phyloP scores from a whole-genome alignment of 2,888 invertebrate genomes.

The Spisula subtruncata region DNA sequence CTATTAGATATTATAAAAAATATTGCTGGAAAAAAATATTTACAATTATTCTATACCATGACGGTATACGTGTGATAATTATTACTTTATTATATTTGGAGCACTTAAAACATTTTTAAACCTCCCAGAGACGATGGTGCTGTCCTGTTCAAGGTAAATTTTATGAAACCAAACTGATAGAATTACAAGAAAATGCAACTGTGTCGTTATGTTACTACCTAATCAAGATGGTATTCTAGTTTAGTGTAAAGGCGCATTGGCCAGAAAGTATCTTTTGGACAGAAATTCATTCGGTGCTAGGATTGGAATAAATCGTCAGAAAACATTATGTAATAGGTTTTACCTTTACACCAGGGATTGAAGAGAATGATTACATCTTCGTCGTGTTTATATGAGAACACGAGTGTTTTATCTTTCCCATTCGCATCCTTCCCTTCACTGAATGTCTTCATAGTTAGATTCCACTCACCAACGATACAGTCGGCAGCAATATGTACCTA shows the following conservation, averaged over 20 bases:
- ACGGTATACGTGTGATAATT: too few relatives aligned
- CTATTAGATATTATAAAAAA: neutral
- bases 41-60: too few relatives aligned
- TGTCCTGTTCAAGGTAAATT: too few relatives aligned
- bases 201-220: too few relatives aligned
- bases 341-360: conserved; percentile 68
- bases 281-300: too few relatives aligned
- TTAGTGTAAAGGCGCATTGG: neutral
- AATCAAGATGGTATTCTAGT: too few relatives aligned
- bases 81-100: too few relatives aligned
- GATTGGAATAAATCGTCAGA: neutral
- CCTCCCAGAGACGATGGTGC: too few relatives aligned
- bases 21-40: too few relatives aligned
- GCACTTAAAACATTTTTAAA: too few relatives aligned
- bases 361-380: conserved; percentile 56
- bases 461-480: conserved; percentile 62
- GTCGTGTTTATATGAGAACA: conserved; percentile 56
- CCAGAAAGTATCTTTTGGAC: neutral
- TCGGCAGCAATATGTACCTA: conserved; percentile 56
- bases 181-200: neutral
- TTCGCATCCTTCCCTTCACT: conserved; percentile 43
- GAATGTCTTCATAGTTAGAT: conserved; percentile 42
- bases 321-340: neutral
- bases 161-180: too few relatives aligned
- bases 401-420: conserved; percentile 30